These are phyloP conservation scores for Balearica regulorum DNA, from an alignment of 2,797 vertebrate genomes.

Conservation along the genomic window DNA sequence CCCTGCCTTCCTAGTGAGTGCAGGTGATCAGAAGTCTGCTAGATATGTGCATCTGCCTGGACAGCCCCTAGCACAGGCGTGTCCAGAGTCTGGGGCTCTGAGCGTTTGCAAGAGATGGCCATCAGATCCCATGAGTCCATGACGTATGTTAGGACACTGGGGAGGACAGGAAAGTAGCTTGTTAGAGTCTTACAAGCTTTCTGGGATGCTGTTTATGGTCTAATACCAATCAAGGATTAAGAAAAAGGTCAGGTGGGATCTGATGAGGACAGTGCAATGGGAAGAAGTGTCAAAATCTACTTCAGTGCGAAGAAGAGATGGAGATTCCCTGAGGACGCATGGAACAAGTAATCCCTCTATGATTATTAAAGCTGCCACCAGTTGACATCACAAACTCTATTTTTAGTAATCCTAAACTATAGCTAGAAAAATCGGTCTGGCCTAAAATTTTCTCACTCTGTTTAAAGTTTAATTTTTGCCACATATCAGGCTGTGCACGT, in stretches of 20 bases:
- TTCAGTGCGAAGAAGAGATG: background rate
- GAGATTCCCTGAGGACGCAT: background rate
- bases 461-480: background rate
- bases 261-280: background rate
- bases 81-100: background rate
- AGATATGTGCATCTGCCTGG: background rate
- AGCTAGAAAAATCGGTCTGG: background rate
- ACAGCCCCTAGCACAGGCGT: background rate
- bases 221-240: background rate
- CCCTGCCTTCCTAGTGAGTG: background rate
- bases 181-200: background rate
- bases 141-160: fast-evolving
- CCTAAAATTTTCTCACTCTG: background rate
- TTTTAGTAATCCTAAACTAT: background rate
- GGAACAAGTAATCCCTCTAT: background rate
- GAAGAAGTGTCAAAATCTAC: background rate
- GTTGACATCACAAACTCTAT: background rate
- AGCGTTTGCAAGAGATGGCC: fast-evolving
- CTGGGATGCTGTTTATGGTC: background rate
- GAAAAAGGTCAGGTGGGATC: background rate
- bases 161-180: background rate
- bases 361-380: background rate
- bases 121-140: fast-evolving
- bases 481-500: background rate
- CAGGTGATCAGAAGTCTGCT: too few relatives aligned